A percentile compares a stretch with the other conserved stretches of the same genome.
Conservation (phyloP, 2,113 vertebrate genomes). For the Beaufortia kweichowensis region DNA sequence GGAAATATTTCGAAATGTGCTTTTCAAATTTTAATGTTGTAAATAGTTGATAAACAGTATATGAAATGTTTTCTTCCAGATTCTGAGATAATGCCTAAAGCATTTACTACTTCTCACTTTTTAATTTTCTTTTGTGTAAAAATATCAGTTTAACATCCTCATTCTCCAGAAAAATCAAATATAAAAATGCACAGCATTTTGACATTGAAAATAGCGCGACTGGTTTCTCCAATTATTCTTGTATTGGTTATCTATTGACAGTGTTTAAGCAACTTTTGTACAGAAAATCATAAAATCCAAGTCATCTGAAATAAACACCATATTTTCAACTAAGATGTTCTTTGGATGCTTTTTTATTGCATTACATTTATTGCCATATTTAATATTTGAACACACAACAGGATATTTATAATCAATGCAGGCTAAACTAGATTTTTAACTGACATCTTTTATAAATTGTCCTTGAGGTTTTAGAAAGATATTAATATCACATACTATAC, state of each 20-base stretch:
- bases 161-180: not conserved
- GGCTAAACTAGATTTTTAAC: not conserved
- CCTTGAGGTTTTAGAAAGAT: not conserved
- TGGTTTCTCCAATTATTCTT: slow-evolving; percentile 22
- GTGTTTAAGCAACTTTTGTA: not conserved
- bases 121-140: slow-evolving; percentile 4
- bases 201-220: not conserved
- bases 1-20: slow-evolving; percentile 16
- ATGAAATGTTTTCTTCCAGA: slow-evolving; percentile 16
- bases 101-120: not conserved
- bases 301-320: not conserved
- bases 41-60: slow-evolving; percentile 22
- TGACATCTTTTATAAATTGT: not conserved
- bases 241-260: not conserved
- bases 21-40: slow-evolving; percentile 39
- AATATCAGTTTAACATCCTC: not conserved
- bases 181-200: slow-evolving; percentile 1
- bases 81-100: slow-evolving; percentile 28
- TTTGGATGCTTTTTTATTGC: not conserved
- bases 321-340: not conserved
- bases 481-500: not conserved
- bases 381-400: not conserved
- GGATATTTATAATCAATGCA: not conserved
- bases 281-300: slow-evolving; percentile 5
- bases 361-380: not conserved